Conservation (phyloP, 2,888 invertebrate genomes). For the Nebria salina region DNA sequence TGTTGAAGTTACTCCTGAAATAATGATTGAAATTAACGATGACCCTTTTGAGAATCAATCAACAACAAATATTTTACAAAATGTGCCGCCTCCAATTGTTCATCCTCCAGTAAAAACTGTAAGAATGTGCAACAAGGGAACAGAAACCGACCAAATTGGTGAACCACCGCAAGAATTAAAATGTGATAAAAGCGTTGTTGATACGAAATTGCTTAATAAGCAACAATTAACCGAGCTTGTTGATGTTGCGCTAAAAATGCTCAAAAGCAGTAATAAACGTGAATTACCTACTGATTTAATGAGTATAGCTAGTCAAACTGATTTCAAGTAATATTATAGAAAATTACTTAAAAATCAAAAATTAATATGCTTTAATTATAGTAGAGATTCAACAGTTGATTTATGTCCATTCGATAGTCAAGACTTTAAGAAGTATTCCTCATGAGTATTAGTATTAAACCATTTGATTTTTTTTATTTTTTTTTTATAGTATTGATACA, state of each 20-base stretch:
- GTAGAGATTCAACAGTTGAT: not conserved
- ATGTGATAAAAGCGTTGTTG: too few relatives aligned
- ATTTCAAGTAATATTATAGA: not conserved
- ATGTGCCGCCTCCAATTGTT: too few relatives aligned
- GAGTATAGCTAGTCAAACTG: not conserved
- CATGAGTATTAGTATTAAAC: not conserved
- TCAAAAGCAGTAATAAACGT: not conserved
- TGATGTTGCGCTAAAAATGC: not conserved
- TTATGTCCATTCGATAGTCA: too few relatives aligned
- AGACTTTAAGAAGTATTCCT: not conserved
- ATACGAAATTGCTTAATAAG: too few relatives aligned
- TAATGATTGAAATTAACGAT: not conserved
- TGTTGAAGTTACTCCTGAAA: not conserved
- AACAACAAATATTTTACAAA: too few relatives aligned
- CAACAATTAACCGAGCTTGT: not conserved
- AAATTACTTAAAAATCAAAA: not conserved
- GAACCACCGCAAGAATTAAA: too few relatives aligned
- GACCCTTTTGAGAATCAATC: too few relatives aligned
- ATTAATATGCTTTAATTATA: not conserved
- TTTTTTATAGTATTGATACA: not conserved
- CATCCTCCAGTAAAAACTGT: too few relatives aligned
- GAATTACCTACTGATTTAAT: not conserved
- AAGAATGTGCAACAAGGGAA: too few relatives aligned
- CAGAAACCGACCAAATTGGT: too few relatives aligned
- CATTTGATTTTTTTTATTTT: not conserved